Percentiles rank a stretch among this genome's conserved stretches.
phyloP scores from a whole-genome alignment of 2,888 invertebrate species.

The Sinopyrophorus schimmeli region DNA sequence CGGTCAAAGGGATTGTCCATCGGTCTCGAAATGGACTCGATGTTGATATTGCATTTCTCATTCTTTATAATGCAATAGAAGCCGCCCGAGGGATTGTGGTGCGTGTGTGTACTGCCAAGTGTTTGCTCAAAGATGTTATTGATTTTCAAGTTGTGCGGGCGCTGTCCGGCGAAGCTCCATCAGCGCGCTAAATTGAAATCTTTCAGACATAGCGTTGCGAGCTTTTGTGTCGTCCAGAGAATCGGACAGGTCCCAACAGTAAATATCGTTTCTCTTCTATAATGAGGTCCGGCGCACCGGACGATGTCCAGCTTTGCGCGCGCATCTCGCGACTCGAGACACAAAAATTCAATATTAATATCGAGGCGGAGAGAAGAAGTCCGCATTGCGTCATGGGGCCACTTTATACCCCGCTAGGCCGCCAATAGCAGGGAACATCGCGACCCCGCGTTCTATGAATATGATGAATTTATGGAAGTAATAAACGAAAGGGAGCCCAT shows the following conservation, averaged over 20 bases:
- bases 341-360: conserved; percentile 83
- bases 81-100: conserved; percentile 50
- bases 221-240: conserved; percentile 38
- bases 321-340: conserved; percentile 58
- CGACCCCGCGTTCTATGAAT: conserved; percentile 53
- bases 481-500: conserved; percentile 70
- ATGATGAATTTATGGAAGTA: conserved; percentile 78
- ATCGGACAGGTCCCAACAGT: conserved; percentile 46
- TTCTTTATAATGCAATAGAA: conserved; percentile 58
- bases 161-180: conserved; percentile 40
- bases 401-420: conserved; percentile 48
- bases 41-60: conserved; percentile 56
- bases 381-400: conserved; percentile 59
- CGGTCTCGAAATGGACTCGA: conserved; percentile 26
- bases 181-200: conserved; percentile 55
- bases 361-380: conserved; percentile 69
- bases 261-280: conserved; percentile 52
- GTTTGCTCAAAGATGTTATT: conserved; percentile 57
- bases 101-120: conserved; percentile 57
- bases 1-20: conserved; percentile 34
- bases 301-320: conserved; percentile 43
- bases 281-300: conserved; percentile 41
- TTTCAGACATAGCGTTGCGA: conserved; percentile 49
- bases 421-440: conserved; percentile 59
- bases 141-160: conserved; percentile 54